phyloP scores from a whole-genome alignment of 2,113 vertebrate genomes.

The Prunella fulvescens region DNA sequence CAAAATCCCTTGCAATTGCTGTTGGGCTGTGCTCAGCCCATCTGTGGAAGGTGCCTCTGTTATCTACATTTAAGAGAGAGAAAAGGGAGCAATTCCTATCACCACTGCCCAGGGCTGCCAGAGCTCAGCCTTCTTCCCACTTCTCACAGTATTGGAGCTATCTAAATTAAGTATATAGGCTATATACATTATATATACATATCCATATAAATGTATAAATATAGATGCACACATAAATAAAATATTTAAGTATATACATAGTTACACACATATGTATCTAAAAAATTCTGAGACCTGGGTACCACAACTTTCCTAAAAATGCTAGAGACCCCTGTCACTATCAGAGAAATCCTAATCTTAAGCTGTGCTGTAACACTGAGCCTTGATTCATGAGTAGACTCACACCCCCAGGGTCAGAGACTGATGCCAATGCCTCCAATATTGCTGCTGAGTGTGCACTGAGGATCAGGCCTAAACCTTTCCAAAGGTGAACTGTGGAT shows the following conservation, averaged over 20 bases:
- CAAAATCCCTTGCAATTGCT: neutral
- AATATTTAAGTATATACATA: neutral
- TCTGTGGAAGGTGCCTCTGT: neutral
- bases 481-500: neutral
- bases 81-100: neutral
- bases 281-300: neutral
- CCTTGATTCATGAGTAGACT: neutral
- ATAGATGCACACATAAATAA: neutral
- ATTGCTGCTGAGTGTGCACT: accelerated
- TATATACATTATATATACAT: neutral
- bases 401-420: neutral
- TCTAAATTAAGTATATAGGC: neutral
- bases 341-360: neutral
- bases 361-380: neutral
- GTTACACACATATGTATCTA: neutral
- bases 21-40: neutral
- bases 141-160: neutral
- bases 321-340: neutral
- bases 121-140: neutral
- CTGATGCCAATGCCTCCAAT: accelerated
- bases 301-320: neutral
- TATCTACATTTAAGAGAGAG: neutral
- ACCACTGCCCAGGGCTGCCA: neutral
- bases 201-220: neutral
- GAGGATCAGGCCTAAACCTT: neutral